Evolutionary conservation across 2,888 invertebrate genomes (phyloP), one percentile per base, ranked within the genome.

Genomic region (Cinara cedri): DNA sequence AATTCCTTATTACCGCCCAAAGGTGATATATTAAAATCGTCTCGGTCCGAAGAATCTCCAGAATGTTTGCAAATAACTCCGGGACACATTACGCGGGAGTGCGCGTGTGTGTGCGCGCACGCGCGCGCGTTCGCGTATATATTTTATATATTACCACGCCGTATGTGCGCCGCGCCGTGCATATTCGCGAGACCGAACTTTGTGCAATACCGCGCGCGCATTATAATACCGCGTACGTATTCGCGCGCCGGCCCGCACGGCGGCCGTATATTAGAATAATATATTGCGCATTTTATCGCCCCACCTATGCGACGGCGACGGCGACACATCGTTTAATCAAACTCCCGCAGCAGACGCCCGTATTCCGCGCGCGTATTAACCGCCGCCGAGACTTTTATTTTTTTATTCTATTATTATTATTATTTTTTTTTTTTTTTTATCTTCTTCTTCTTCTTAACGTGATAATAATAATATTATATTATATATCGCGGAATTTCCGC

Each of bases 1-100:
- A 26, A 72, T 72, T 62, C 72, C 72, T 72, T 72, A 66, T 55
- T 46, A 66, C 66, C 42, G 26, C 55, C n/a, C 66, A 76, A 76
- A 76, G 76, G 76, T 76, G 76, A 66, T 76, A 76, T 76, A 76
- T 76, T 76, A 76, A 76, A 76, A 76, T 76, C 46, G 76, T 76
- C 66, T 76, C 76, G 55, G 76, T 66, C 66, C 65, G 34, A 76
- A 66, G 76, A 76, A 76, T 76, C 76, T 76, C 44, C 76, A 76
- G 76, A 76, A 76, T 76, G 76, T 76, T 66, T 76, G 76, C n/a
- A n/a, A 76, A 76, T 76, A 66, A 65, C 75, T 76, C 55, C n/a
- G n/a, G 19, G 24, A 24, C 16, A 60, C 24, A 60, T 60, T 26
- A 54, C 26, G 34, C n/a, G n/a, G n/a, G n/a, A 26, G 16, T 26